Conservation (phyloP, 2,113 vertebrate species). For the Odocoileus hemionus region DNA sequence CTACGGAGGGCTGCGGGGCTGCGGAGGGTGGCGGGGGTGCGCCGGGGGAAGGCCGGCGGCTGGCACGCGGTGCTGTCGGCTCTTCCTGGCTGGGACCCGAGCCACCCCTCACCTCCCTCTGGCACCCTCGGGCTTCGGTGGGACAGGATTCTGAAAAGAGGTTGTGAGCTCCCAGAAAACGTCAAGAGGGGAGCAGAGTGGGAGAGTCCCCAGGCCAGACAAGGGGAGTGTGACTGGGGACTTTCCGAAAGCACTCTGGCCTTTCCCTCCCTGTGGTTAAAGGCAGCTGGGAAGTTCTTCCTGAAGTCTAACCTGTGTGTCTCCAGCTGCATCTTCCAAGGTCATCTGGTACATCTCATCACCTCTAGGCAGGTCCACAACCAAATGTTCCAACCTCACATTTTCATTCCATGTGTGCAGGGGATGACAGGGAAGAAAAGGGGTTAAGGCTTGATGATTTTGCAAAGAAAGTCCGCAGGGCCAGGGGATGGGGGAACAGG, state of each 20-base stretch:
- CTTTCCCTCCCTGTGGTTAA: background rate
- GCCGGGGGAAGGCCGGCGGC: background rate
- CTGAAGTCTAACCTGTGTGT: background rate
- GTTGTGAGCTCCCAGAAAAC: background rate
- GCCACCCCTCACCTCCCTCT: background rate
- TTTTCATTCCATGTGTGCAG: background rate
- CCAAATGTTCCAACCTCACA: background rate
- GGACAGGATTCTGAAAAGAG: background rate
- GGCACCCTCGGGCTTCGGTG: background rate
- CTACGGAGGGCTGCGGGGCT: background rate
- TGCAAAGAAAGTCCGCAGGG: background rate
- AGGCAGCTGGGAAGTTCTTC: background rate
- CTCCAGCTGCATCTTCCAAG: background rate
- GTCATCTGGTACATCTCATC: background rate
- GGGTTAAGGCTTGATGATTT: background rate
- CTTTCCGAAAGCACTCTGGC: background rate
- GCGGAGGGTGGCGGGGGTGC: too few relatives aligned
- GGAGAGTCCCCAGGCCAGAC: background rate
- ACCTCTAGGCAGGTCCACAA: background rate
- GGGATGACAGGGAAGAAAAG: background rate
- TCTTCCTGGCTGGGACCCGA: background rate
- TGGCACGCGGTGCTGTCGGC: fast-evolving
- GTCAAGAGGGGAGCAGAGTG: background rate
- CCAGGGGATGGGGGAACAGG: background rate
- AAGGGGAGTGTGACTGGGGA: background rate